Base-by-base conservation (phyloP, 2,797 vertebrate species). In the Cynopterus sphinx region DNA sequence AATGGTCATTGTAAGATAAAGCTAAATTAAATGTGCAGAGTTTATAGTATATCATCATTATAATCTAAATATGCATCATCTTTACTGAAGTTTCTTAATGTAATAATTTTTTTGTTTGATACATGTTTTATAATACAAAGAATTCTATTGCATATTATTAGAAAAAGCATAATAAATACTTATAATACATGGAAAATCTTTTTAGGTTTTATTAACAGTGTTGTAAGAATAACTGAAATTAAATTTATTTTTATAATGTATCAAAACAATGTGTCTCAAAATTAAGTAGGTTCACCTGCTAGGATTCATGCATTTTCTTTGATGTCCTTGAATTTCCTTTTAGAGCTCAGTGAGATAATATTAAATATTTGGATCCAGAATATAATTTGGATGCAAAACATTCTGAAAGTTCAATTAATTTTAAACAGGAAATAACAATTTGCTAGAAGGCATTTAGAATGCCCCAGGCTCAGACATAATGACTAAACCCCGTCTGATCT, bases 381-480 rank as follows among this genome's bases (percentile, higher is more conserved):
- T 26, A 71, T 88, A 94, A 91, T 96, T 98, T 89, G 83, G 70
- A 96, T n/a, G 6, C 33, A 57, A 97, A 97, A 73, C 90, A 55
- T 79, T 96, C 92, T 91, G 9, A 17, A 97, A 96, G 39, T 94
- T 96, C 39, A 95, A 94, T 97, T 91, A 95, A 89, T 51, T 94
- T 96, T 90, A 85, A 95, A 55, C 0, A 65, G 11, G n/a, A 90
- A 96, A 95, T 95, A 61, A 61, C 36, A 81, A 81, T 82, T 94
- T 2, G 65, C 89, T 94, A 31, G 85, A 96, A 97, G 90, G 5
- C 75, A 88, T 77, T 87, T 90, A n/a, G 26, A 74, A 89, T 89
- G 46, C 70, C 36, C 43, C 59, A 65, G 86, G 92, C 95, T 92
- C 74, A 92, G 61, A 87, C 21, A 85, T 91, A 91, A 87, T 78